A percentile compares a stretch with the other conserved stretches of the same genome.
phyloP scores from a whole-genome alignment of 2,797 vertebrate species.

The Propithecus deckenii region DNA sequence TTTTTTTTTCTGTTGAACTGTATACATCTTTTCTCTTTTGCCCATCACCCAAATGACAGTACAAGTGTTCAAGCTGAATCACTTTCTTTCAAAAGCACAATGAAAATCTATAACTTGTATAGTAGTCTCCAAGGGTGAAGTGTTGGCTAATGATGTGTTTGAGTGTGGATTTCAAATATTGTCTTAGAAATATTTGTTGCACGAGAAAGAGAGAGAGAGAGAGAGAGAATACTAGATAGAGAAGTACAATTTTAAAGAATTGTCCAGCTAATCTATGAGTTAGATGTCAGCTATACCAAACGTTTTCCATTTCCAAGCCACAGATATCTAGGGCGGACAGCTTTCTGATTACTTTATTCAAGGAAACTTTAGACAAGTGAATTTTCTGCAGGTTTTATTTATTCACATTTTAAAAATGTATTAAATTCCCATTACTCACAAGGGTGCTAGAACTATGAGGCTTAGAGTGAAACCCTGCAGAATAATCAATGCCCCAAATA shows the following conservation, averaged over 20 bases:
- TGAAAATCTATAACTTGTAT: slow-evolving; percentile 48
- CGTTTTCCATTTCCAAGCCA: background rate
- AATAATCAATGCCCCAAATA: background rate
- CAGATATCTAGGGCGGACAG: background rate
- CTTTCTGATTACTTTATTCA: background rate
- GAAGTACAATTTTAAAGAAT: background rate
- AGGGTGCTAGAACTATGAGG: background rate
- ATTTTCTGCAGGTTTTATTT: background rate
- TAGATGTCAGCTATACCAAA: background rate
- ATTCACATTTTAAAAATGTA: background rate
- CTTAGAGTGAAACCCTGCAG: background rate
- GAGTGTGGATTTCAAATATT: slow-evolving; percentile 63
- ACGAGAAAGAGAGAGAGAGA: background rate
- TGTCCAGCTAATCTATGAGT: background rate
- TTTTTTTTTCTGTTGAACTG: slow-evolving; percentile 36
- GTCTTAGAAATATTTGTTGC: slow-evolving; percentile 13
- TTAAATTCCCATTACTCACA: background rate
- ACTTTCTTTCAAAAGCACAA: background rate
- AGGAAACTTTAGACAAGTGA: background rate
- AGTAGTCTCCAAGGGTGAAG: slow-evolving; percentile 52
- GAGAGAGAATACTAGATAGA: background rate
- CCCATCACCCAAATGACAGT: background rate
- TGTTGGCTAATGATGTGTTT: slow-evolving; percentile 61
- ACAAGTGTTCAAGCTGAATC: slow-evolving; percentile 32
- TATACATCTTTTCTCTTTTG: slow-evolving; percentile 30